Evolutionary conservation across 2,888 invertebrate genomes (phyloP), one percentile per base, ranked within the genome.

Genomic region (Diloba caeruleocephala): DNA sequence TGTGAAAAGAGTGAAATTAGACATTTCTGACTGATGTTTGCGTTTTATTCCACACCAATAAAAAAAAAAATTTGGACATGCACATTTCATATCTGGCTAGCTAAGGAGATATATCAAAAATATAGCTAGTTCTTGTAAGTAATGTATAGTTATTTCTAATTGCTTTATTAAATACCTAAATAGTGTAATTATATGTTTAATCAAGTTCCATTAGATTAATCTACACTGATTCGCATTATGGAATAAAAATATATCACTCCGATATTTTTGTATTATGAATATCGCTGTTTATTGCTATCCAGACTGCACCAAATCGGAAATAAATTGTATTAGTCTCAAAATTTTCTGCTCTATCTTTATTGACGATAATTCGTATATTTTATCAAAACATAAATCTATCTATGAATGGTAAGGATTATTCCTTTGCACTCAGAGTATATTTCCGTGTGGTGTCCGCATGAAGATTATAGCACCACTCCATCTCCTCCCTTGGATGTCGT

Each of bases 1-100:
- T 85, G 85, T 89, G 85, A 90, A 73, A 61, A 60, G 90, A 89
- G 90, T 90, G 88, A 88, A 90, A 90, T 87, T 88, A 91, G 81
- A 76, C 70, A 75, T 76, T 79, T 86, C 88, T 89, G 87, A 89
- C 89, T 87, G 85, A 90, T 56, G 15, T 50, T 58, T 78, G 77
- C 83, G 84, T 90, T 90, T 92, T 73, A 88, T 90, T 90, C 74
- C 57, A 50, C 49, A 52, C 55, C 50, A 42, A 36, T 55, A 48
- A 53, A 43, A 19, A 41, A 36, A 21, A 9, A 14, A 21, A 2
- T 9, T 28, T 25, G 15, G 13, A 44, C 14, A 23, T 34, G 19
- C n/a, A 23, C 15, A n/a, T 46, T 41, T 38, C 0, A 9, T 46
- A 21, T 14, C 44, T 33, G 19, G 62, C 33, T 14, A 26, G 32